Percentiles rank a stretch among this genome's conserved stretches.
These are phyloP conservation scores for Apostichopus parvimensis DNA, from an alignment of 35 echinoderm and acorn worm genomes.

Conservation along the genomic window DNA sequence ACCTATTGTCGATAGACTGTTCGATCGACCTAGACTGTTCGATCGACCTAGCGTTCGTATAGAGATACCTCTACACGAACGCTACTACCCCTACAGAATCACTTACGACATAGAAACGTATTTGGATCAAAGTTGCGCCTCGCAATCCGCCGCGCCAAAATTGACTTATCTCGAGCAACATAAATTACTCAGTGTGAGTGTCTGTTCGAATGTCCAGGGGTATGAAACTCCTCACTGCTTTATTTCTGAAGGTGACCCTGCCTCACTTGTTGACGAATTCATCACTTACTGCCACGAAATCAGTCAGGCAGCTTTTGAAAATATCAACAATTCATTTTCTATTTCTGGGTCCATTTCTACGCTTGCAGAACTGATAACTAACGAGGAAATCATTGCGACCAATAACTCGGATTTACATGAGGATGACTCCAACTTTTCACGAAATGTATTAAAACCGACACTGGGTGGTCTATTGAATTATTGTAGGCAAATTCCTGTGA, in stretches of 20 bases:
- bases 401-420: too few species aligned
- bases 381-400: not conserved
- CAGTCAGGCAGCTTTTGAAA: slow-evolving; percentile 31
- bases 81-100: not conserved
- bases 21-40: too few species aligned
- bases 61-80: not conserved
- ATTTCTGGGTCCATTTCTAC: not conserved
- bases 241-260: slow-evolving; percentile 8
- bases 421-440: not conserved
- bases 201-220: not conserved
- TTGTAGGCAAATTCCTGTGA: too few species aligned
- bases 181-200: slow-evolving; percentile 5
- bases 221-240: not conserved
- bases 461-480: slow-evolving; percentile 26
- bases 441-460: slow-evolving; percentile 20
- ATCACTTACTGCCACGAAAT: slow-evolving; percentile 18
- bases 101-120: slow-evolving; percentile 22
- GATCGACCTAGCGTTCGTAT: not conserved
- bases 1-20: not conserved
- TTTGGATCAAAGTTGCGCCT: not conserved
- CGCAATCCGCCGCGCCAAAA: not conserved
- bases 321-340: not conserved
- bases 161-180: not conserved
- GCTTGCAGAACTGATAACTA: not conserved
- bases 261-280: not conserved